Evolutionary conservation across 1,140 invertebrate species (phyloP).

Genomic region (Drosophila bipectinata): DNA sequence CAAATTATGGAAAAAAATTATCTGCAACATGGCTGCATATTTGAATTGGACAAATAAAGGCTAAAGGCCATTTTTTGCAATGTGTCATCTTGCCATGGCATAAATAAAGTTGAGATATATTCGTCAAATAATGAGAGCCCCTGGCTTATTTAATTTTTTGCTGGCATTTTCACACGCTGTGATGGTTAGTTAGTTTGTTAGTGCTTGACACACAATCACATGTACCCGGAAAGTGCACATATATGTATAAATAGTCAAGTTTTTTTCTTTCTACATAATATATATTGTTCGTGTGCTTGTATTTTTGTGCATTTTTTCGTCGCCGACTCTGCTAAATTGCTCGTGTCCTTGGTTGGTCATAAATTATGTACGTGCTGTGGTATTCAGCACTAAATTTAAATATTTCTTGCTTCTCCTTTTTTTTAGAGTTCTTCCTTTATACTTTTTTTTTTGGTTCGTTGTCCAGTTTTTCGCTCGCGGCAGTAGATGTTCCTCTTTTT

Average conservation of each 20-base stretch:
- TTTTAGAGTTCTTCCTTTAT: constrained; percentile 21
- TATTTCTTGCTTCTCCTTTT: constrained; percentile 54
- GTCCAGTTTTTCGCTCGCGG: constrained; percentile 30
- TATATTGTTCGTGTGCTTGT: constrained; percentile 32
- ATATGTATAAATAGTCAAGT: not conserved
- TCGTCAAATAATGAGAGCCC: constrained; percentile 43
- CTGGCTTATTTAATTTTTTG: constrained; percentile 17
- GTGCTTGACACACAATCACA: constrained; percentile 45
- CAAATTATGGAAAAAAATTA: not conserved
- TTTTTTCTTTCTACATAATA: constrained; percentile 17
- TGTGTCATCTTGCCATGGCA: not conserved
- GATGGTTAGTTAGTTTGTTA: constrained; percentile 68
- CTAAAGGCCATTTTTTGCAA: not conserved
- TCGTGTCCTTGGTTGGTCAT: constrained; percentile 81
- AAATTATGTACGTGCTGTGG: constrained; percentile 82
- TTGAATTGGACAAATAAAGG: not conserved
- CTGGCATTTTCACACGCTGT: constrained; percentile 7
- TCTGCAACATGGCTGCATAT: not conserved
- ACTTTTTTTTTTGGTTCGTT: constrained; percentile 12
- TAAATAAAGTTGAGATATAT: constrained; percentile 4
- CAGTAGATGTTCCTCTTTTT: constrained; percentile 47
- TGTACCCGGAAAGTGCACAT: constrained; percentile 21
- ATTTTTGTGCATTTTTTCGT: constrained; percentile 51
- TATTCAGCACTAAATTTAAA: constrained; percentile 83
- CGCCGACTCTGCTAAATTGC: constrained; percentile 75